These are phyloP conservation scores for Muscicapa adusta DNA, from an alignment of 2,113 vertebrate species.

Conservation along the genomic window DNA sequence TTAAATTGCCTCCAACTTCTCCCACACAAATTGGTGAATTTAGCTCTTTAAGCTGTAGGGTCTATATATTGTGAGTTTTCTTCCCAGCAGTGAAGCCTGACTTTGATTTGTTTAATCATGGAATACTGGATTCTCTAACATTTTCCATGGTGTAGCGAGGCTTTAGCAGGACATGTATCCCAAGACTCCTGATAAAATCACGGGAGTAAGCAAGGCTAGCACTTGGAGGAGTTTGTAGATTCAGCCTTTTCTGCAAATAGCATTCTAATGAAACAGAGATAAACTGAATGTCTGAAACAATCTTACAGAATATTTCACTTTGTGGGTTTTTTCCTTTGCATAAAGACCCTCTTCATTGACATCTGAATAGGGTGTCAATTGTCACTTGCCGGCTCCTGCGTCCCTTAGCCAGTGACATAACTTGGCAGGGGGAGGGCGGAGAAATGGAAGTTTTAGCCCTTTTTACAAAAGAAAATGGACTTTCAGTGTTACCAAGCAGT, in stretches of 20 bases:
- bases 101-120: background rate
- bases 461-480: background rate
- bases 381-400: background rate
- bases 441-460: background rate
- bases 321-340: background rate
- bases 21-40: background rate
- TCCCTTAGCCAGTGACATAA: background rate
- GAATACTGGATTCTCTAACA: background rate
- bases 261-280: background rate
- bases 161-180: background rate
- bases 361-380: background rate
- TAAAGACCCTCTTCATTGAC: background rate
- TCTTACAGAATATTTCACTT: background rate
- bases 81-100: background rate
- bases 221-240: conserved; percentile 13
- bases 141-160: background rate
- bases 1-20: background rate
- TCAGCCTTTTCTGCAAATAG: conserved; percentile 25
- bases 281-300: background rate
- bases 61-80: background rate
- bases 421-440: background rate
- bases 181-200: conserved; percentile 19
- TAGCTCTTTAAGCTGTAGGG: background rate
- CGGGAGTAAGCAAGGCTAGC: background rate
- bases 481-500: background rate